These are phyloP conservation scores for Pelodiscus sinensis DNA, from an alignment of 2,113 vertebrate genomes.

Conservation along the genomic window DNA sequence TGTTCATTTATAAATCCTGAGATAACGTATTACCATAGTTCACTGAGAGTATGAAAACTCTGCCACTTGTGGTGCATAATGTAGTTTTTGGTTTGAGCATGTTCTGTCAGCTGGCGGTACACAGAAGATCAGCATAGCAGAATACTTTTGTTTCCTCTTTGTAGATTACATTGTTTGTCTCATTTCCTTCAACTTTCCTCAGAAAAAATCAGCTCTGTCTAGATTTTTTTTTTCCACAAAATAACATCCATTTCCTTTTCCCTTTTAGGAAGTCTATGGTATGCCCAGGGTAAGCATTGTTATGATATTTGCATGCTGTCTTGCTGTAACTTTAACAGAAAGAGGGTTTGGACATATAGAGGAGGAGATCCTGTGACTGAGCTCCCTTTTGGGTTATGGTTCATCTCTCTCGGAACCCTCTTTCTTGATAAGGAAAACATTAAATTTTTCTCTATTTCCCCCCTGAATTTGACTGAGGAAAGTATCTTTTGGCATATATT, in stretches of 20 bases:
- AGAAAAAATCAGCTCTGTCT: neutral
- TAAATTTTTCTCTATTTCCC: neutral
- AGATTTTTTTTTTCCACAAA: neutral
- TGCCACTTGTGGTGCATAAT: neutral
- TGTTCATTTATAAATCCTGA: neutral
- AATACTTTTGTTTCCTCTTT: neutral
- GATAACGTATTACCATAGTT: neutral
- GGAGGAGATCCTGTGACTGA: neutral
- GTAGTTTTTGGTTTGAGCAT: accelerated
- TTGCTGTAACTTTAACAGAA: neutral
- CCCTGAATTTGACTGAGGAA: neutral
- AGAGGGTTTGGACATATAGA: neutral
- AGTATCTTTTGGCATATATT: neutral
- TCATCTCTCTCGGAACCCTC: neutral
- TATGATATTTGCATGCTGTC: neutral
- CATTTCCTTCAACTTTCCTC: neutral
- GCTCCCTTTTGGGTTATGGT: neutral
- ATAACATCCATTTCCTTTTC: slow-evolving; percentile 33
- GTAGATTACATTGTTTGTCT: neutral
- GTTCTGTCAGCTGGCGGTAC: neutral
- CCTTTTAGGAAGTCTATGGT: slow-evolving; percentile 84
- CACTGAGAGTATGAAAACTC: neutral
- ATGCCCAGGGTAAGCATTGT: slow-evolving; percentile 83
- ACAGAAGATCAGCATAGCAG: neutral
- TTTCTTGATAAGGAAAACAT: neutral